Base-by-base conservation (phyloP, 53 echinoderm and acorn worm species). In the Actinopyga echinites region DNA sequence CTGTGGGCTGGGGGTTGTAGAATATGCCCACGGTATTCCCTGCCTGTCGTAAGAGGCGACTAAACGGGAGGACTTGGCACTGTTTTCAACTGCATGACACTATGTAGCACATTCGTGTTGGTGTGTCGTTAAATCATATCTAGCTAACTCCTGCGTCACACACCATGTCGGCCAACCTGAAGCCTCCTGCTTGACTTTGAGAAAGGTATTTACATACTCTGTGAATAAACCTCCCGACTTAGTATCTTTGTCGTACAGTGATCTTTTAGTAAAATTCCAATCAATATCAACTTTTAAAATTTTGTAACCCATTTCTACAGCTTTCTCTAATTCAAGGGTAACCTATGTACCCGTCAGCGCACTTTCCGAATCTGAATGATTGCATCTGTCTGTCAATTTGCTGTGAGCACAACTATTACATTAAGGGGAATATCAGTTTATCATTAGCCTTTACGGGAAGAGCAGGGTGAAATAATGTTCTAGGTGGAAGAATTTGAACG, bases 171-270 rank as follows among this genome's bases (percentile, higher is more conserved):
- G n/a, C n/a, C n/a, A n/a, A n/a, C n/a, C n/a, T n/a, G n/a, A n/a
- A n/a, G n/a, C n/a, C n/a, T n/a, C n/a, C n/a, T n/a, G 90, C 77
- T 93, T 90, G 4, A 90, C 66, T 66, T 90, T 88, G 1, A 91
- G 55, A 58, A 93, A 90, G 0, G 86, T 88, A 63, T 90, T 79
- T 19, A 93, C 83, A 21, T 93, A 93, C 0, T 69, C 79, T 3
- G 93, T 65, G 37, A 93, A 73, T 11, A 60, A 82, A 30, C 74
- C 90, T 0, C 55, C 71, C 6, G 53, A 29, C 30, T 64, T 77
- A 19, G 69, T 91, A 6, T 54, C 75, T 2, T 82, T 71, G 12
- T 86, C 61, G 25, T 83, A 77, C 20, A 36, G 37, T 0, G 80
- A 26, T 35, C 56, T 55, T 3, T 35, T 9, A 13, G 83, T 35